phyloP scores from a whole-genome alignment of 2,888 invertebrate genomes.

The Synergus laeviventris region DNA sequence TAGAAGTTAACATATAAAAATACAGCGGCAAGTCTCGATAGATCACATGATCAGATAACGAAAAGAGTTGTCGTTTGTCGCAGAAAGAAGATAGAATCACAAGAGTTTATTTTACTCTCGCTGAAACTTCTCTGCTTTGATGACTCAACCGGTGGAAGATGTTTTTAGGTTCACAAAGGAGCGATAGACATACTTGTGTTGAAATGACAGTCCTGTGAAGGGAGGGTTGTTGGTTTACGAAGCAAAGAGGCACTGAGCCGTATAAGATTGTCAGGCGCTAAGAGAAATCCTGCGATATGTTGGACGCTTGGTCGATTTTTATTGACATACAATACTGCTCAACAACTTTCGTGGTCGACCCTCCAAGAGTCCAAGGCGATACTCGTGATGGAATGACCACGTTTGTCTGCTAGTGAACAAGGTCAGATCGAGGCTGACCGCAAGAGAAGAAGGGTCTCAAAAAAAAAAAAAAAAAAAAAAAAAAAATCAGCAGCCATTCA shows the following conservation, averaged over 20 bases:
- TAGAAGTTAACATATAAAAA: conserved; percentile 48
- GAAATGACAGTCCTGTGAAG: not conserved
- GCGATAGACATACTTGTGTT: not conserved
- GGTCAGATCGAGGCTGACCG: conserved; percentile 45
- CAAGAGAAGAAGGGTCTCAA: conserved; percentile 50
- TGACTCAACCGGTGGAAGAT: conserved; percentile 30
- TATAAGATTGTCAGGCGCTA: conserved; percentile 47
- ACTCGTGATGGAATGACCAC: conserved; percentile 46
- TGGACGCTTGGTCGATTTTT: conserved; percentile 62
- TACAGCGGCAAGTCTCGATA: conserved; percentile 41
- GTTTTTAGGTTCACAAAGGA: not conserved
- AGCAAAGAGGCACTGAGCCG: conserved; percentile 44
- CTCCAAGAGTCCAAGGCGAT: conserved; percentile 45
- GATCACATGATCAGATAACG: conserved; percentile 52
- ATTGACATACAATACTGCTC: conserved; percentile 63
- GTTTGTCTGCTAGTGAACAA: conserved; percentile 45
- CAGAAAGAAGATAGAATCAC: conserved; percentile 33
- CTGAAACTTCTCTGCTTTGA: conserved; percentile 16
- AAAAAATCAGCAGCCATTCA: conserved; percentile 40
- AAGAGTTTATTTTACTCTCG: conserved; percentile 9
- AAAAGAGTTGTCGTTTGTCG: conserved; percentile 41
- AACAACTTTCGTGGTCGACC: conserved; percentile 49
- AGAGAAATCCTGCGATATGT: conserved; percentile 14
- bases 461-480: too few species aligned
- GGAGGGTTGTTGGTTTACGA: not conserved